Evolutionary conservation across 2,113 vertebrate genomes (phyloP), one percentile per base, ranked within the genome.

Genomic region (Tyrannus savana): DNA sequence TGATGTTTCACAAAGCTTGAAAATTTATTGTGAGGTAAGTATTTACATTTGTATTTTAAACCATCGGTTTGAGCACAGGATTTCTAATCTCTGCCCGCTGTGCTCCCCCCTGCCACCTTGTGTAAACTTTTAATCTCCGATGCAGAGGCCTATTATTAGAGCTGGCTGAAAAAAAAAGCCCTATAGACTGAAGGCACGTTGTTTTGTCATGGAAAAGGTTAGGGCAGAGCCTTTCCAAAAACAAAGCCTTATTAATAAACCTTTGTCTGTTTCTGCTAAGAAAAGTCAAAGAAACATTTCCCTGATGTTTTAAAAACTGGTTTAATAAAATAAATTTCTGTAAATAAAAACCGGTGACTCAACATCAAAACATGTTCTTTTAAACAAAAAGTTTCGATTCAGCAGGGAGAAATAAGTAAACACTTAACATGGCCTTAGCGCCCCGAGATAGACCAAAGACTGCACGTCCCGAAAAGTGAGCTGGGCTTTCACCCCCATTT

Each of bases 71-170:
- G 84, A 63, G 55, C 6, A 6, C 0, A 0, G 39, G 42, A 88
- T 88, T 84, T 92, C 67, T 93, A 95, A 95, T 96, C 93, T 80
- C 80, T 81, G 60, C 93, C 90, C 7, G 1, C 84, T 71, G 78
- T 6, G 2, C 90, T 89, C 72, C 86, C 81, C 95, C 83, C 89
- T 3, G 83, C 90, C 90, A 96, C 93, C 87, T 68, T 88, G 76
- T 11, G 2, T 95, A 96, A 96, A 96, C 92, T 90, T 91, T 88
- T 96, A 96, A 95, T 97, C 95, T 93, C 92, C 0, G 0, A 67
- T 53, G 76, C 64, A 76, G 62, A 78, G 55, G 39, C 47, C 81
- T 97, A 95, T 97, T 95, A 94, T 95, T 96, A 95, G 71, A 87
- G 47, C 81, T 35, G 31, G 59, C 44, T 73, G 74, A 64, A 56